Evolutionary conservation across 2,888 invertebrate genomes (phyloP), one percentile per base, ranked within the genome.

Genomic region (Drosophila barbarae): DNA sequence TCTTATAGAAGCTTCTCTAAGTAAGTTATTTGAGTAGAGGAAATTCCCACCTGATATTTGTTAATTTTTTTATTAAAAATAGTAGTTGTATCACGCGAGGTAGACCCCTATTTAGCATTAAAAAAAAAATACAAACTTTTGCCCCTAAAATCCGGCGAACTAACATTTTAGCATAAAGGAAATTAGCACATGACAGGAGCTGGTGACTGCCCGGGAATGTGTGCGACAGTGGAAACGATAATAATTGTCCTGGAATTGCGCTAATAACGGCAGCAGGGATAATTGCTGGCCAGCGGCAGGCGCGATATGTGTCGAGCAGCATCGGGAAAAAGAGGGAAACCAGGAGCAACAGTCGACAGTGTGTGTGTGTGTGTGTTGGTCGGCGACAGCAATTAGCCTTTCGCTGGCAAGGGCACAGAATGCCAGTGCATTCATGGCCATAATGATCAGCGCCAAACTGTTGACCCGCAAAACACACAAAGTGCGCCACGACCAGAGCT

Each of bases 171-270:
- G 70, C 49, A 44, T 52, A 34, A 21, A 30, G 32, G 53, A 32
- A 65, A 44, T 44, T 52, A 53, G 36, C 44, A 15, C 51, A 35
- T 50, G 63, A 61, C 49, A 61, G 60, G 32, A 59, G 32, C 26
- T 30, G 36, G 23, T 6, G 28, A 26, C n/a, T 44, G 41, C 12
- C 15, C 28, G 55, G 13, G 35, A 34, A 44, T 18, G 36, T 74
- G 50, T 39, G 52, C 42, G 67, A 64, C 65, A 61, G 61, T 36
- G 28, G 53, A 73, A 71, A 67, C 72, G 74, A 67, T 73, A 74
- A 77, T 79, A 85, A 76, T 69, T 79, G 74, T 60, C 65, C 63
- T 59, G 67, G 73, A 74, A 85, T 76, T 59, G 68, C 60, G 65
- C 68, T 75, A 71, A 76, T 67, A 76, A 73, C 65, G 71, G 72